These are phyloP conservation scores for Pterobdella sp. DNA, from an alignment of 2,888 invertebrate species.

Conservation along the genomic window DNA sequence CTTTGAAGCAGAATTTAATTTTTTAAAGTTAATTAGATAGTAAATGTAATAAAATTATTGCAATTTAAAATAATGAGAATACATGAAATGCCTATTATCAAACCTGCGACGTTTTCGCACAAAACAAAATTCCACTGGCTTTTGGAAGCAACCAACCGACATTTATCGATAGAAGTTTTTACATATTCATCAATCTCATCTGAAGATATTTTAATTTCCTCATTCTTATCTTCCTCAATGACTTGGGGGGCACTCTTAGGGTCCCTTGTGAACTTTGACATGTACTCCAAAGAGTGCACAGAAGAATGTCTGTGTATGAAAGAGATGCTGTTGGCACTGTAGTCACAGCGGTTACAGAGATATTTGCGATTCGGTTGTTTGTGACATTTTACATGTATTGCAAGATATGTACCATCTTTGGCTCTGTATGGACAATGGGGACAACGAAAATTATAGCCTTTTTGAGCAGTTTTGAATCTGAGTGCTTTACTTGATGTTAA, in stretches of 20 bases:
- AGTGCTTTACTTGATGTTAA: not conserved
- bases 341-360: not conserved
- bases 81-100: no score
- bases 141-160: conserved; percentile 3
- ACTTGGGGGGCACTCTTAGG: not conserved
- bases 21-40: not conserved
- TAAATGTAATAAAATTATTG: no score
- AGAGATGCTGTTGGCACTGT: not conserved
- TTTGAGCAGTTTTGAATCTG: not conserved
- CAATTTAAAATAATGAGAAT: no score
- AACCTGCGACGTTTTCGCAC: no score
- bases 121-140: no score
- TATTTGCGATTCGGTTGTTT: not conserved
- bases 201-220: not conserved
- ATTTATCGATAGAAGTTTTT: not conserved
- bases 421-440: not conserved
- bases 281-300: not conserved
- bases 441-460: not conserved
- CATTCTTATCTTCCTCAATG: not conserved
- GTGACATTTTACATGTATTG: not conserved
- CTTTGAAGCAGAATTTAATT: not conserved
- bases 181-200: not conserved
- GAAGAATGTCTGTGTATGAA: not conserved
- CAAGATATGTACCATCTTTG: not conserved
- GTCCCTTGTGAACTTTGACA: not conserved